phyloP scores from a whole-genome alignment of 2,888 invertebrate species.

The Drosophila borealis region DNA sequence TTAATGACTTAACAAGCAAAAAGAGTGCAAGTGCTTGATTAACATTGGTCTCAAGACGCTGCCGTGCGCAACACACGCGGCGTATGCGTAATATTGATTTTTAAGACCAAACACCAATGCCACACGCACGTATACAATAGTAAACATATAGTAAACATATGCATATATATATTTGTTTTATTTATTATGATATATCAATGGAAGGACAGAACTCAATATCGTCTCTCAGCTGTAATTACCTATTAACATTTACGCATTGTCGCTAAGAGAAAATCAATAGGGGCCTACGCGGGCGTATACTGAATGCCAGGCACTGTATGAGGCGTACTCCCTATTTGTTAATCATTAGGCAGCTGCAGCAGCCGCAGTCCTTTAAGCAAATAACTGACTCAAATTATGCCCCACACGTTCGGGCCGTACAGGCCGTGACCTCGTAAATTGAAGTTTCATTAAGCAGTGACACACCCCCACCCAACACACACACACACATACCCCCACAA shows the following conservation, averaged over 20 bases:
- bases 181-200: conserved; percentile 25
- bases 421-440: conserved; percentile 80
- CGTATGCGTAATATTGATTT: conserved; percentile 61
- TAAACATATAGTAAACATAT: neutral
- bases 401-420: conserved; percentile 75
- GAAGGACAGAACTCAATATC: conserved; percentile 50
- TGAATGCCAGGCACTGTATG: conserved; percentile 37
- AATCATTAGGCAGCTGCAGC: conserved; percentile 67
- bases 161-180: neutral
- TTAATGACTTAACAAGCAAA: conserved; percentile 50
- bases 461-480: conserved; percentile 3
- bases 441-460: conserved; percentile 71
- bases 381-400: conserved; percentile 78
- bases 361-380: conserved; percentile 72
- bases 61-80: conserved; percentile 8
- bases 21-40: conserved; percentile 47
- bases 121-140: neutral
- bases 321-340: conserved; percentile 64
- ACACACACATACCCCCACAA: neutral
- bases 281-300: conserved; percentile 48
- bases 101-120: conserved; percentile 42
- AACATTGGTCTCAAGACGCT: conserved; percentile 40
- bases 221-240: conserved; percentile 56
- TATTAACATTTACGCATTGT: conserved; percentile 57
- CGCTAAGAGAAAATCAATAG: conserved; percentile 61